A percentile compares a stretch with the other conserved stretches of the same genome.
Conservation (phyloP, 37 sponge, comb jelly and placozoan species). For the Axinella damicornis region DNA sequence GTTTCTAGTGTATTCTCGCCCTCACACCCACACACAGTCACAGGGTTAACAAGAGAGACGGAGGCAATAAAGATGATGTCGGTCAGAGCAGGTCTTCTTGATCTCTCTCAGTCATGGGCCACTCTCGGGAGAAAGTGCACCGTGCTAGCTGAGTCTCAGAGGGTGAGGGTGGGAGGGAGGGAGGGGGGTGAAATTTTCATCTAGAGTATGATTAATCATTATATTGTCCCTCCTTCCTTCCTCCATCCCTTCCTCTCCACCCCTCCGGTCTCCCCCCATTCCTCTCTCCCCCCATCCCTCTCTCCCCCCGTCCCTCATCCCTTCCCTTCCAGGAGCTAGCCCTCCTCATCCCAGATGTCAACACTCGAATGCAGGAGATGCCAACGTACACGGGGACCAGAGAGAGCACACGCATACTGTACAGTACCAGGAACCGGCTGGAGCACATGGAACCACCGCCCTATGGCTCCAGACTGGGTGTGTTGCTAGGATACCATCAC, state of each 20-base stretch:
- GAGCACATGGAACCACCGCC: constrained; percentile 25
- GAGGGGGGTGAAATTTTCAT: not conserved
- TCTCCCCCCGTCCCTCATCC: too few species aligned
- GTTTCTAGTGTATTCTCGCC: too few species aligned
- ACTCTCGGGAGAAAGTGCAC: constrained; percentile 48
- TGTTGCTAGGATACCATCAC: not conserved
- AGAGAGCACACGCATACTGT: constrained; percentile 36
- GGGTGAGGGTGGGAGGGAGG: constrained; percentile 20
- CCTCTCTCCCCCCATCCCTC: too few species aligned
- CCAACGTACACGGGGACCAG: constrained; percentile 65
- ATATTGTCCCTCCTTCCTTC: too few species aligned
- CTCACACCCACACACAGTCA: constrained; percentile 24
- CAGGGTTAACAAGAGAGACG: constrained; percentile 57
- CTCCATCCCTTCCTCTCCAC: too few species aligned
- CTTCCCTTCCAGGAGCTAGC: constrained; percentile 62
- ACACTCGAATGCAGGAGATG: constrained; percentile 27
- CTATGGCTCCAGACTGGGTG: constrained; percentile 7
- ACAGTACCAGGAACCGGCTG: constrained; percentile 1
- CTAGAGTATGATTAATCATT: not conserved
- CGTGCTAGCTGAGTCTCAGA: constrained; percentile 60
- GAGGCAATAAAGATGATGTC: constrained; percentile 80
- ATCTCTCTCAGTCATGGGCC: constrained; percentile 61
- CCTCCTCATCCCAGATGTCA: constrained; percentile 65
- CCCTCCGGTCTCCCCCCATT: too few species aligned
- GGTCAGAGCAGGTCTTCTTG: constrained; percentile 69